phyloP scores from a whole-genome alignment of 2,888 invertebrate species.

The Bellardia pandia region DNA sequence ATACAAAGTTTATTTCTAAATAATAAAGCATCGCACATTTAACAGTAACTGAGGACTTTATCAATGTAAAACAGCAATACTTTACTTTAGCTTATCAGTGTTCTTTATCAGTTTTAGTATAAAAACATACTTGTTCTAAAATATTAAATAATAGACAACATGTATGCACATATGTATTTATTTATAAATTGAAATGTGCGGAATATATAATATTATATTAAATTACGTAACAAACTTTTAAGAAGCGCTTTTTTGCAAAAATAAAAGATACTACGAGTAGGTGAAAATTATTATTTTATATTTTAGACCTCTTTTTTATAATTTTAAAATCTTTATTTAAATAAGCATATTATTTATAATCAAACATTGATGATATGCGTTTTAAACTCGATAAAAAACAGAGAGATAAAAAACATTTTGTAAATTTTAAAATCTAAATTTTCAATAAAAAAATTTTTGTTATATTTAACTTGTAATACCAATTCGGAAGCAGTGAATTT shows the following conservation, averaged over 20 bases:
- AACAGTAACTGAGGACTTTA: constrained; percentile 28
- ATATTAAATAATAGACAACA: constrained; percentile 5
- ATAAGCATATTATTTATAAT: background rate
- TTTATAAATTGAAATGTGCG: background rate
- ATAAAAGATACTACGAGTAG: background rate
- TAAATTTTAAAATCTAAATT: no score
- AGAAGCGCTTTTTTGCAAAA: constrained; percentile 17
- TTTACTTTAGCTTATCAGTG: constrained; percentile 42
- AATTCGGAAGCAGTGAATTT: no score
- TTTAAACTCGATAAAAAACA: background rate
- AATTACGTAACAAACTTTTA: constrained; percentile 9
- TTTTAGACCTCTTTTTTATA: background rate
- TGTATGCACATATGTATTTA: background rate
- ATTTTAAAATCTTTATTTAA: background rate
- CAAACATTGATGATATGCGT: background rate
- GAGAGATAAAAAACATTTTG: no score
- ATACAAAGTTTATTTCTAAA: constrained; percentile 23
- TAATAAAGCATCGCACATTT: constrained; percentile 1
- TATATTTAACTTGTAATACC: no score
- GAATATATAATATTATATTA: constrained; percentile 1
- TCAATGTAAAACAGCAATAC: constrained; percentile 12
- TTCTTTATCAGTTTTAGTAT: constrained; percentile 44
- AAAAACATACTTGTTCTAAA: constrained; percentile 14
- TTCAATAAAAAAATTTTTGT: no score
- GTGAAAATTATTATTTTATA: constrained; percentile 3